Evolutionary conservation across 2,888 invertebrate species (phyloP).

Genomic region (Lasioglossum figueresi): DNA sequence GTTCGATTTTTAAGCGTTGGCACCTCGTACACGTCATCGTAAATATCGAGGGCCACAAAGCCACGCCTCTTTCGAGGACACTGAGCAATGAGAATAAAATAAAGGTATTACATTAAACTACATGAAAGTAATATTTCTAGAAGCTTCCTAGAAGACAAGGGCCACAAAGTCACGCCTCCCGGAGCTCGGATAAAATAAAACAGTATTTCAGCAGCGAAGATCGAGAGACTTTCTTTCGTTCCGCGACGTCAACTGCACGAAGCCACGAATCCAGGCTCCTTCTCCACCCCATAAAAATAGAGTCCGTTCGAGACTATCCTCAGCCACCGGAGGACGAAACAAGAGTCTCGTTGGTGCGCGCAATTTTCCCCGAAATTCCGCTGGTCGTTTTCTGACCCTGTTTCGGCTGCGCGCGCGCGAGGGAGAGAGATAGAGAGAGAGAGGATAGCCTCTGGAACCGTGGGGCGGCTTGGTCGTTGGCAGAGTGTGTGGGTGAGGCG

Average conservation of each 20-base stretch:
- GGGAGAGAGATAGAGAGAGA: background rate
- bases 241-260: background rate
- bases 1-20: background rate
- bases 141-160: background rate
- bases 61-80: background rate
- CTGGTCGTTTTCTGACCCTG: slow-evolving; percentile 13
- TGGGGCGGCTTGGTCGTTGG: background rate
- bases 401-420: background rate
- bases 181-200: background rate
- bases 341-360: background rate
- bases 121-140: background rate
- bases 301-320: background rate
- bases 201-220: background rate
- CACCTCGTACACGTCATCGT: background rate
- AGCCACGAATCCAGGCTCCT: background rate
- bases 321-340: background rate
- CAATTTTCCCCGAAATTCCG: background rate
- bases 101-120: background rate
- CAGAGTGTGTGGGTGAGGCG: background rate
- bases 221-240: background rate
- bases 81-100: background rate
- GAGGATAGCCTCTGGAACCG: background rate
- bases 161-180: background rate
- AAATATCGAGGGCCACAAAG: background rate
- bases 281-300: slow-evolving; percentile 1